A percentile compares a stretch with the other conserved stretches of the same genome.
Conservation (phyloP, 1,140 invertebrate species). For the Hyles euphorbiae region DNA sequence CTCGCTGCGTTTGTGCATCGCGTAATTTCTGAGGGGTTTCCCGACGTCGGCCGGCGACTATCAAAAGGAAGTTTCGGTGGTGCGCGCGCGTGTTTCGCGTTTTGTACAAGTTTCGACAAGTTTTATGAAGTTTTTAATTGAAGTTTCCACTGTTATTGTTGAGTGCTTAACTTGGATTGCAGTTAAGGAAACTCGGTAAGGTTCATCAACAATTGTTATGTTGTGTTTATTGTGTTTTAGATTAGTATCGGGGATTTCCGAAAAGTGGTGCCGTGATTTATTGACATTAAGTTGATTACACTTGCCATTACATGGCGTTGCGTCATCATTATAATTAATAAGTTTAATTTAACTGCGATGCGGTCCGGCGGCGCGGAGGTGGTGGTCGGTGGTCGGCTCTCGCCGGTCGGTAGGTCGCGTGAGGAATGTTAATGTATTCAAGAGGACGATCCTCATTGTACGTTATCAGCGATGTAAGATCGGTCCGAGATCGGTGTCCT, state of each 20-base stretch:
- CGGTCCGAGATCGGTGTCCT: slow-evolving; percentile 14
- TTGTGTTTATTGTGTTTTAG: too few species aligned
- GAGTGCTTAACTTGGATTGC: slow-evolving; percentile 57
- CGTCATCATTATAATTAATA: slow-evolving; percentile 17
- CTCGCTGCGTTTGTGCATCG: slow-evolving; percentile 44
- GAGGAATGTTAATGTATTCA: slow-evolving; percentile 4
- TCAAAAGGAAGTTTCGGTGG: slow-evolving; percentile 60
- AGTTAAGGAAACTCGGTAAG: slow-evolving; percentile 51
- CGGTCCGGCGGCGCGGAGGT: too few species aligned
- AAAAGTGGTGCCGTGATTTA: too few species aligned
- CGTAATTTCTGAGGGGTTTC: slow-evolving; percentile 66
- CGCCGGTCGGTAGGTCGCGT: neutral
- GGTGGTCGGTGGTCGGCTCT: too few species aligned
- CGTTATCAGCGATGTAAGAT: slow-evolving; percentile 8
- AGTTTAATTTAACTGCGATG: too few species aligned
- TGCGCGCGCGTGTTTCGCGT: slow-evolving; percentile 51
- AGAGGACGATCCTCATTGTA: neutral
- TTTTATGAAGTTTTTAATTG: slow-evolving; percentile 40
- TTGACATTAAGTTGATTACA: neutral
- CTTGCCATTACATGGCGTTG: slow-evolving; percentile 29
- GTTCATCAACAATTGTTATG: neutral
- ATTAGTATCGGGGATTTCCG: too few species aligned
- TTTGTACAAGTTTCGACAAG: slow-evolving; percentile 63
- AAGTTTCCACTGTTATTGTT: slow-evolving; percentile 37
- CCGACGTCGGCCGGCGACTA: slow-evolving; percentile 61